These are phyloP conservation scores for Sarcophaga rosellei DNA, from an alignment of 2,888 invertebrate genomes.

Conservation along the genomic window DNA sequence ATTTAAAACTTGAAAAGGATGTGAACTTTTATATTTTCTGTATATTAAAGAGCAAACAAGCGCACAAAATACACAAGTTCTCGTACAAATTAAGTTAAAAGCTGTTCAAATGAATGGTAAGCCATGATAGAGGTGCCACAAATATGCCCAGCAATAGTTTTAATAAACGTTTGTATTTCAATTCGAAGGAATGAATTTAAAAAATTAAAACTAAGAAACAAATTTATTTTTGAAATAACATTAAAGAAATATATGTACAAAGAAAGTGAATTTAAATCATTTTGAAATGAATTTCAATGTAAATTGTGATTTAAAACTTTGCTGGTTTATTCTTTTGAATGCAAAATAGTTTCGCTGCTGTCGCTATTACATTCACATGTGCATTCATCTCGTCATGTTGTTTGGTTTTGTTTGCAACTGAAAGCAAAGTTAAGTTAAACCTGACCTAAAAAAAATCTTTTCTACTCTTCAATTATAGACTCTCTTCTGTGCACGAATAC, in stretches of 20 bases:
- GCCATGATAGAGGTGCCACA: slow-evolving; percentile 1
- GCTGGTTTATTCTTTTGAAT: not conserved
- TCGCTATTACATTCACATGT: no score
- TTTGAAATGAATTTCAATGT: no score
- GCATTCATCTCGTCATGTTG: slow-evolving; percentile 6
- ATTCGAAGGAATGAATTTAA: no score
- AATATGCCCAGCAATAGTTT: slow-evolving; percentile 2
- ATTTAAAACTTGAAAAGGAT: slow-evolving; percentile 15
- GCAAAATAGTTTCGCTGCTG: not conserved
- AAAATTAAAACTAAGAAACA: no score
- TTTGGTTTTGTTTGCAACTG: not conserved
- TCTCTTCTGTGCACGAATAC: no score
- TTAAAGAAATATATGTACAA: no score
- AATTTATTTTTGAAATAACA: no score
- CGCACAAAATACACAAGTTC: not conserved
- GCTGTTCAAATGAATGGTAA: slow-evolving; percentile 24
- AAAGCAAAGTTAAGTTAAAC: slow-evolving; percentile 24
- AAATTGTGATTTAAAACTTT: not conserved
- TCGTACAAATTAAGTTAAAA: slow-evolving; percentile 45
- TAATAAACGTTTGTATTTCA: not conserved
- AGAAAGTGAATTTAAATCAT: no score
- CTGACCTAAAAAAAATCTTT: slow-evolving; percentile 39
- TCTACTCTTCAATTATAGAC: not conserved
- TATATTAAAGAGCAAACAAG: not conserved
- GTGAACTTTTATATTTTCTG: slow-evolving; percentile 1